A percentile compares a stretch with the other conserved stretches of the same genome.
These are phyloP conservation scores for Hozukius guyotensis DNA, from an alignment of 2,797 vertebrate genomes.

Conservation along the genomic window DNA sequence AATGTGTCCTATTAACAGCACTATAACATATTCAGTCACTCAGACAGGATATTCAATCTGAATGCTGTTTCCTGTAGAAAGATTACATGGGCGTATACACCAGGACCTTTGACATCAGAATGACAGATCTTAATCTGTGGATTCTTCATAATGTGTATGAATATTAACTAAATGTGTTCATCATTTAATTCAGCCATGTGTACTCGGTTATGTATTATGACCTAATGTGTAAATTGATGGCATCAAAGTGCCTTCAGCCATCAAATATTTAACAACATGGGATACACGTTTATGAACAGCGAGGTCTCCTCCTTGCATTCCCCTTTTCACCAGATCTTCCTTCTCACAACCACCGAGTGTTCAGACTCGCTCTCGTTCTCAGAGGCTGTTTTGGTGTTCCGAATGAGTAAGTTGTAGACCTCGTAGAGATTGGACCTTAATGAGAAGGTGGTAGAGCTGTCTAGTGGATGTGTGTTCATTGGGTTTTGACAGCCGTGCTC, in stretches of 20 bases:
- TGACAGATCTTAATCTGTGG: slow-evolving; percentile 6
- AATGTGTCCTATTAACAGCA: neutral
- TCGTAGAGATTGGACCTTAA: slow-evolving; percentile 74
- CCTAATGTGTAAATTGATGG: slow-evolving; percentile 68
- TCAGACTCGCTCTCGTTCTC: slow-evolving; percentile 42
- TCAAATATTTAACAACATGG: slow-evolving; percentile 77
- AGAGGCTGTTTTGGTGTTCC: slow-evolving; percentile 68
- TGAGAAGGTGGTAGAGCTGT: slow-evolving; percentile 82
- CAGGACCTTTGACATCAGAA: slow-evolving; percentile 41
- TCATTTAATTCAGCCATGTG: slow-evolving; percentile 52
- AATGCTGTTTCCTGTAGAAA: neutral
- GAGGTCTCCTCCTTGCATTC: slow-evolving; percentile 38
- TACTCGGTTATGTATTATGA: slow-evolving; percentile 52
- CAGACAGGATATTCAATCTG: neutral
- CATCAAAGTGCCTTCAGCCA: slow-evolving; percentile 70
- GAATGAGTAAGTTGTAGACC: slow-evolving; percentile 71
- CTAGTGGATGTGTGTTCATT: slow-evolving; percentile 84
- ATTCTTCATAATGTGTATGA: slow-evolving; percentile 23
- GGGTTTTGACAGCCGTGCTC: slow-evolving; percentile 87
- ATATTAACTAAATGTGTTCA: slow-evolving; percentile 53
- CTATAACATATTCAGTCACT: neutral
- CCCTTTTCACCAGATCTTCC: slow-evolving; percentile 35
- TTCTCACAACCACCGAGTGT: slow-evolving; percentile 23
- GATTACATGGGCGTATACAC: neutral
- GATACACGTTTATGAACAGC: slow-evolving; percentile 58